Conservation (phyloP, 1,140 invertebrate genomes). For the Hylaeus anthracinus region DNA sequence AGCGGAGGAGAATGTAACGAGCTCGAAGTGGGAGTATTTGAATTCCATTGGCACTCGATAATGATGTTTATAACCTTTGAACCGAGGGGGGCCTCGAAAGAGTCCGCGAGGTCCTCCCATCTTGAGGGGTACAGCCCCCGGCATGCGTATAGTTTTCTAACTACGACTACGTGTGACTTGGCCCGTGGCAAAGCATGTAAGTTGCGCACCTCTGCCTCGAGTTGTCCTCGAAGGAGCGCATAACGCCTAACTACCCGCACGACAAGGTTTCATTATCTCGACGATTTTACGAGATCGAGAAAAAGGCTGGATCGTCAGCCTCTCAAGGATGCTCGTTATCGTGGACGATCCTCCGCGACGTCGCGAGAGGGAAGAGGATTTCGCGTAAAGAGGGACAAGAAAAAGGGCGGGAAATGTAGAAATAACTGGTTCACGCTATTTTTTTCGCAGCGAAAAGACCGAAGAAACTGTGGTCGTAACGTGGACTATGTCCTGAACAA, state of each 20-base stretch:
- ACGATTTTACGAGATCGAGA: conserved; percentile 26
- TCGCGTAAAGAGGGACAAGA: neutral
- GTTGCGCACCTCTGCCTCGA: no score
- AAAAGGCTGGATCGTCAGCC: neutral
- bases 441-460: no score
- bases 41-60: neutral
- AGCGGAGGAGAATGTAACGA: neutral
- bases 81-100: no score
- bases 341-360: neutral
- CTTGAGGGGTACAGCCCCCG: no score
- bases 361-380: neutral
- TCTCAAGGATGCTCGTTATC: neutral
- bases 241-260: conserved; percentile 15
- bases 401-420: neutral
- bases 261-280: conserved; percentile 55
- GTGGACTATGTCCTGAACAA: no score
- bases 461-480: no score
- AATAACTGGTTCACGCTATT: no score
- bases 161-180: no score
- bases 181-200: no score
- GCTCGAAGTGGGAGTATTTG: neutral
- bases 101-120: neutral
- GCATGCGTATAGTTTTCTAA: no score
- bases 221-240: conserved; percentile 21
- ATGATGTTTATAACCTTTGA: neutral